Evolutionary conservation across 2,888 invertebrate species (phyloP).

Genomic region (Ophion slaviceki): DNA sequence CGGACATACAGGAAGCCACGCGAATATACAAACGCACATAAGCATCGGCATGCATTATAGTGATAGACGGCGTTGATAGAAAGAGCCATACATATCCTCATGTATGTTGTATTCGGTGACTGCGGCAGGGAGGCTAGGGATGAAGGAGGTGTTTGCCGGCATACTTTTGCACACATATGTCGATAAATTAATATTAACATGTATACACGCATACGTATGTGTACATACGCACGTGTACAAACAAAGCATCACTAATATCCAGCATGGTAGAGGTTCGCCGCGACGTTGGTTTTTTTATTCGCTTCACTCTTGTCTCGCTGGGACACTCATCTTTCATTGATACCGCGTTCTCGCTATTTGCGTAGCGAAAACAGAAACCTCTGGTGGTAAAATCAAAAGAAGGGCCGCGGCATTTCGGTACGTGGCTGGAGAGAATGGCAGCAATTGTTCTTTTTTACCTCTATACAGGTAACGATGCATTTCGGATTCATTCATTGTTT

Average conservation of each 20-base stretch:
- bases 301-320: conserved; percentile 53
- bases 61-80: conserved; percentile 35
- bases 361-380: conserved; percentile 54
- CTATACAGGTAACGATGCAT: background rate
- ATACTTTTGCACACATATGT: conserved; percentile 29
- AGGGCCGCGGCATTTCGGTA: conserved; percentile 21
- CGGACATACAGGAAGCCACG: conserved; percentile 30
- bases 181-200: background rate
- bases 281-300: conserved; percentile 64
- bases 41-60: conserved; percentile 40
- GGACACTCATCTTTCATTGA: conserved; percentile 59
- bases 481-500: conserved; percentile 5
- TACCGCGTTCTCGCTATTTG: conserved; percentile 40
- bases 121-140: background rate
- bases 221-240: conserved; percentile 13
- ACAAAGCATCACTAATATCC: conserved; percentile 75
- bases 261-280: conserved; percentile 72
- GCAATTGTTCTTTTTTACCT: conserved; percentile 12
- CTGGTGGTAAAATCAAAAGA: conserved; percentile 32
- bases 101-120: conserved; percentile 6
- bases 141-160: conserved; percentile 12
- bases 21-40: conserved; percentile 35
- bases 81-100: conserved; percentile 23
- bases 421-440: conserved; percentile 29
- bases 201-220: conserved; percentile 10